Evolutionary conservation across 2,797 vertebrate species (phyloP).

Genomic region (Schizopygopsis malacanthus): DNA sequence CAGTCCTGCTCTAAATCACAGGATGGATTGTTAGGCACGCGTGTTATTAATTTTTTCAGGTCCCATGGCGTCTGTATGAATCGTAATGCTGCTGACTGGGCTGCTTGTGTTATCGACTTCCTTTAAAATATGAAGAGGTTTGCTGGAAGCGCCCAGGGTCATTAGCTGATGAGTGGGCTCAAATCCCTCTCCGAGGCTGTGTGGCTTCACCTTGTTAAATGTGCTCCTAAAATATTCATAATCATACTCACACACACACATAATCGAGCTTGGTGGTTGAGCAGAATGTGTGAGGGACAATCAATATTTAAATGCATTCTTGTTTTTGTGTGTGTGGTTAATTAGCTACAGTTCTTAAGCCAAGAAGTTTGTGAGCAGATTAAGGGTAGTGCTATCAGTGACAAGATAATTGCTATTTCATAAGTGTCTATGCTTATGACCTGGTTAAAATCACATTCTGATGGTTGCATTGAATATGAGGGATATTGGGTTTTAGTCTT

Average conservation of each 20-base stretch:
- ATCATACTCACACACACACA: constrained; percentile 76
- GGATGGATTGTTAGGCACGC: constrained; percentile 87
- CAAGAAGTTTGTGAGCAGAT: constrained; percentile 81
- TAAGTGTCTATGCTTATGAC: constrained; percentile 45
- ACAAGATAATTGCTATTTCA: constrained; percentile 72
- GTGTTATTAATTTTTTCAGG: constrained; percentile 85
- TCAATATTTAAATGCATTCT: constrained; percentile 87
- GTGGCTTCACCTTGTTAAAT: constrained; percentile 83
- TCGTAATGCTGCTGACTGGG: constrained; percentile 86
- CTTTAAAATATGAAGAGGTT: constrained; percentile 87
- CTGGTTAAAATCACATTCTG: constrained; percentile 59
- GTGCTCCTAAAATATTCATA: constrained; percentile 88
- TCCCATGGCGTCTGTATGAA: constrained; percentile 82
- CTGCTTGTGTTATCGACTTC: constrained; percentile 83
- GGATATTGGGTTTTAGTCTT: neutral
- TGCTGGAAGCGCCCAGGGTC: constrained; percentile 85
- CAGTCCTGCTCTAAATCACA: constrained; percentile 81
- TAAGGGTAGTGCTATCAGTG: constrained; percentile 75
- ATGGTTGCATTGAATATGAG: constrained; percentile 25
- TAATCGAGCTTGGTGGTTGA: constrained; percentile 67
- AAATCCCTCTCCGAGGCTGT: constrained; percentile 80
- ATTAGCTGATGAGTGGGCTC: constrained; percentile 85
- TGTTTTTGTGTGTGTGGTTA: constrained; percentile 83
- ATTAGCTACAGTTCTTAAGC: constrained; percentile 83
- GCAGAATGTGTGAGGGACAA: constrained; percentile 63